Evolutionary conservation across 2,888 invertebrate species (phyloP), one percentile per base, ranked within the genome.

Genomic region (Rotaria sp.): DNA sequence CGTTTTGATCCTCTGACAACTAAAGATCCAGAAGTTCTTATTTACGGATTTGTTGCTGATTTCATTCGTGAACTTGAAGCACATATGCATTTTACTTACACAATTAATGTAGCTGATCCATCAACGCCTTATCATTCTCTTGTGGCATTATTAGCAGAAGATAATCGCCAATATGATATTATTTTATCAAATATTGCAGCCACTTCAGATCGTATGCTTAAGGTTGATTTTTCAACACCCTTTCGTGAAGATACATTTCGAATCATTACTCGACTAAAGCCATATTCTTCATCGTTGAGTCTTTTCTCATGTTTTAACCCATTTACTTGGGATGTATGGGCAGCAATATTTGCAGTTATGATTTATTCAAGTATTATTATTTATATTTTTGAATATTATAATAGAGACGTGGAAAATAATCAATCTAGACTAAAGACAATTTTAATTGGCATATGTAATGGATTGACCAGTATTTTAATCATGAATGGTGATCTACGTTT

Each of bases 281-380:
- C 75, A 26, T 18, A 41, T 41, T 24, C 41, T 8, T 10, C 75
- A 8, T 24, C 38, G 21, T 8, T 35, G 24, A 41, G 21, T 38
- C 38, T 75, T 75, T 75, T 75, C 41, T 75, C 75, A 38, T 75
- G 41, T 24, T 75, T 75, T 75, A 21, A 41, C 41, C 75, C 75
- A 26, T 75, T 75, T 26, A 41, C 75, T 41, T 75, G 38, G 38
- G 26, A 21, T 41, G 38, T 75, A 24, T 75, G 75, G 75, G 21
- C 13, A 24, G 41, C 75, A 21, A 41, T 75, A 41, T 26, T 41
- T 30, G 75, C 21, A 11, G 5, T 75, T 35, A 26, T 75, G 1
- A 21, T 75, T 41, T 75, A 75, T 75, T 38, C 75, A 30, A 41
- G 38, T 24, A 21, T 41, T 7, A 18, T 75, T 26, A 26, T 75